A percentile compares a stretch with the other conserved stretches of the same genome.
Conservation (phyloP, 2,888 invertebrate genomes). For the Drosophila leonis region DNA sequence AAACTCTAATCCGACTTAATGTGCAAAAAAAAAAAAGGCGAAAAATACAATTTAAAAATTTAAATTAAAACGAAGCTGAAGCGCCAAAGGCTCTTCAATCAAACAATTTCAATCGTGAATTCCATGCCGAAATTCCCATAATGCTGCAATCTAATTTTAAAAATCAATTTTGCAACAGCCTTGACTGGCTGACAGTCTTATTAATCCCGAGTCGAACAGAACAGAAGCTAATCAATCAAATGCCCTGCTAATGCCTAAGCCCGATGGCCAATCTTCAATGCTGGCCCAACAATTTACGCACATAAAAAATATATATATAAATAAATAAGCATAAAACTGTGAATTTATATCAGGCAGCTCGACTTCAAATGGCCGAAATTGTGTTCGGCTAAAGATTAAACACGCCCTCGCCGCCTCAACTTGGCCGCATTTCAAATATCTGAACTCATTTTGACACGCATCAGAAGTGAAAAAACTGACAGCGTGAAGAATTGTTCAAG, state of each 20-base stretch:
- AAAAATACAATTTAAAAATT: slow-evolving; percentile 14
- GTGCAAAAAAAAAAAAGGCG: not conserved
- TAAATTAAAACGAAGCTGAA: slow-evolving; percentile 1
- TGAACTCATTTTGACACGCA: slow-evolving; percentile 42
- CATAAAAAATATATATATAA: slow-evolving; percentile 33
- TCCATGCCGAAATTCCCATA: slow-evolving; percentile 6
- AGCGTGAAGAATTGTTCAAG: slow-evolving; percentile 31
- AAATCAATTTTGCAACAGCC: slow-evolving; percentile 52
- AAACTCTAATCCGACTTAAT: slow-evolving; percentile 13
- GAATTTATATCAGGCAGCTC: slow-evolving; percentile 30
- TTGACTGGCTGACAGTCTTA: slow-evolving; percentile 3
- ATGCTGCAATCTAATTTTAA: slow-evolving; percentile 35
- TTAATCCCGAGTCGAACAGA: slow-evolving; percentile 22
- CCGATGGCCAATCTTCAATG: slow-evolving; percentile 17
- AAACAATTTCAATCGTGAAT: slow-evolving; percentile 19
- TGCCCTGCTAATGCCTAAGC: slow-evolving; percentile 35
- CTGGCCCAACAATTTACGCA: slow-evolving; percentile 23
- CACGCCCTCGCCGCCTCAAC: not conserved
- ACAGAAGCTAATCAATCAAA: slow-evolving; percentile 66
- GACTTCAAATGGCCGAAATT: slow-evolving; percentile 25
- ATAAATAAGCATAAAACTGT: slow-evolving; percentile 46
- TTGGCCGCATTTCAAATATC: slow-evolving; percentile 8
- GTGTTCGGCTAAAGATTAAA: slow-evolving; percentile 27
- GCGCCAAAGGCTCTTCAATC: slow-evolving; percentile 29
- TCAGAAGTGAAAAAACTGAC: slow-evolving; percentile 47